A percentile compares a stretch with the other conserved stretches of the same genome.
These are phyloP conservation scores for Leptura quadrifasciata DNA, from an alignment of 2,888 invertebrate genomes.

Conservation along the genomic window DNA sequence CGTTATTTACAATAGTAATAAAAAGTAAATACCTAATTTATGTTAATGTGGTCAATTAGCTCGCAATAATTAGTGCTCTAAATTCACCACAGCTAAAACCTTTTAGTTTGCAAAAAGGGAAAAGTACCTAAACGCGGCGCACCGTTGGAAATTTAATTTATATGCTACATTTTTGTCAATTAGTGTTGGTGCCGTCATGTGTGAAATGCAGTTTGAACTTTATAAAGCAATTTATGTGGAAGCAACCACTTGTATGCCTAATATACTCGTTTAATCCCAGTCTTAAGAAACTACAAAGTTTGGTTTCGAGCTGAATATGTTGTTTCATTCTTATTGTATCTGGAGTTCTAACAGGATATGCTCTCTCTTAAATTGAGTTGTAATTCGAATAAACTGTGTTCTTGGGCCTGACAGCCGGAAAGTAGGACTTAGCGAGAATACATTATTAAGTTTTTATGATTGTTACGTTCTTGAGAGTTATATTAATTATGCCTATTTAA, in stretches of 20 bases:
- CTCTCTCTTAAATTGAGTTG: constrained; percentile 52
- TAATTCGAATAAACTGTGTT: constrained; percentile 52
- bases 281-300: constrained; percentile 51
- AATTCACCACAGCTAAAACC: not conserved
- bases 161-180: constrained; percentile 7
- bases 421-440: constrained; percentile 33
- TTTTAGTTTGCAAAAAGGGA: not conserved
- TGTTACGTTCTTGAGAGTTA: constrained; percentile 40
- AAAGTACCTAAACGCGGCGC: not conserved
- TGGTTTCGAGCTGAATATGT: constrained; percentile 42
- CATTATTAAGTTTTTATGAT: constrained; percentile 45
- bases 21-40: no score
- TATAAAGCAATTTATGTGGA: constrained; percentile 45
- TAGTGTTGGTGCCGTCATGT: constrained; percentile 3
- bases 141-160: not conserved
- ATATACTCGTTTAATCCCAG: constrained; percentile 40
- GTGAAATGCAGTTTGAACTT: constrained; percentile 40
- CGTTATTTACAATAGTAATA: no score
- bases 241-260: constrained; percentile 38
- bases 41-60: not conserved
- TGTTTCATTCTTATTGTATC: constrained; percentile 48
- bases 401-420: constrained; percentile 51
- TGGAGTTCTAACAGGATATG: constrained; percentile 45
- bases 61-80: not conserved
- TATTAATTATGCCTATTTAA: constrained; percentile 21